phyloP scores from a whole-genome alignment of 2,797 vertebrate genomes.

The Lepilemur septentrionalis region DNA sequence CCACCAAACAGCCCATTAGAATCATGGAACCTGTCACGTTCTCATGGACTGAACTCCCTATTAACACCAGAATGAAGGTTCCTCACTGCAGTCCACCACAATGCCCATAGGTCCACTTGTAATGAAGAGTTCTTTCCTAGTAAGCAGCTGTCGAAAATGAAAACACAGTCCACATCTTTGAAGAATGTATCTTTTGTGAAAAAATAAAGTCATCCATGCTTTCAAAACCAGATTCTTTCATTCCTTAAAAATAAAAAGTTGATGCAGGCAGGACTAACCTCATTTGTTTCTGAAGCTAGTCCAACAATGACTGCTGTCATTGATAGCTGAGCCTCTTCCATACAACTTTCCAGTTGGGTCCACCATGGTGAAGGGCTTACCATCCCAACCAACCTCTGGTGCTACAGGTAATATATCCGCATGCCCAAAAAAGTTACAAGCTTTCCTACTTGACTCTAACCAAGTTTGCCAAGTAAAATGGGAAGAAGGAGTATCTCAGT shows the following conservation, averaged over 20 bases:
- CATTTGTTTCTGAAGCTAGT: constrained; percentile 91
- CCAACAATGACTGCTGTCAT: constrained; percentile 92
- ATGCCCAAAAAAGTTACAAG: constrained; percentile 81
- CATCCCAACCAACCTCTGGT: constrained; percentile 90
- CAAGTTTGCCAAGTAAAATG: constrained; percentile 89
- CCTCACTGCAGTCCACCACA: constrained; percentile 87
- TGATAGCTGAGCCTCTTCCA: constrained; percentile 89
- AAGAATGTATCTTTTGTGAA: constrained; percentile 89
- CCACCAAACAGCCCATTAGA: constrained; percentile 88
- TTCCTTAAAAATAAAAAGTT: constrained; percentile 93
- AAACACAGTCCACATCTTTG: constrained; percentile 91
- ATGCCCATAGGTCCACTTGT: constrained; percentile 88
- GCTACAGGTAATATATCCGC: constrained; percentile 91
- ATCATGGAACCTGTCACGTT: constrained; percentile 91
- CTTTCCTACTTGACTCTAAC: constrained; percentile 83
- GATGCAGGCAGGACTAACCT: constrained; percentile 90
- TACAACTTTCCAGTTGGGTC: constrained; percentile 92
- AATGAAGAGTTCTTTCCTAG: constrained; percentile 91
- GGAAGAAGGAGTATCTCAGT: constrained; percentile 90
- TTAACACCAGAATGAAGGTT: constrained; percentile 93
- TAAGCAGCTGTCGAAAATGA: constrained; percentile 95
- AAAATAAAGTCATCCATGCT: constrained; percentile 92
- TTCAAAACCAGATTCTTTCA: constrained; percentile 94
- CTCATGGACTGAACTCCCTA: constrained; percentile 91
- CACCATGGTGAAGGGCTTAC: constrained; percentile 90